Conservation (phyloP, 2,797 vertebrate species). For the Schizopygopsis malacanthus region DNA sequence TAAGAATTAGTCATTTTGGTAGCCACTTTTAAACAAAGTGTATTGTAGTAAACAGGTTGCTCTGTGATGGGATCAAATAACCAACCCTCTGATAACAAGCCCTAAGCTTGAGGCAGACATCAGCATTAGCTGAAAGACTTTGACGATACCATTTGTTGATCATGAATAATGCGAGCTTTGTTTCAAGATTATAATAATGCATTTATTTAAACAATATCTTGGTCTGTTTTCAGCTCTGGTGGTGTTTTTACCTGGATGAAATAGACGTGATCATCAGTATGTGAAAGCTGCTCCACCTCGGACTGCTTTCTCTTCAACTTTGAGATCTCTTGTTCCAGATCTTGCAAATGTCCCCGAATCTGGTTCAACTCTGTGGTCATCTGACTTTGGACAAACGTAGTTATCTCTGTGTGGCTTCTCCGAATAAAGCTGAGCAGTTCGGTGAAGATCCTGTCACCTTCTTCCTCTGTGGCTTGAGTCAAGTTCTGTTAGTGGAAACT, state of each 20-base stretch:
- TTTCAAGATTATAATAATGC: neutral
- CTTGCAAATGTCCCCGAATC: neutral
- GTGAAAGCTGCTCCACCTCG: slow-evolving; percentile 18
- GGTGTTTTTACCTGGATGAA: slow-evolving; percentile 40
- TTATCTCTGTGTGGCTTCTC: neutral
- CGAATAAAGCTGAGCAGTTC: slow-evolving; percentile 16
- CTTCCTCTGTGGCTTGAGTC: slow-evolving; percentile 40
- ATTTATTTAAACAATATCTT: neutral
- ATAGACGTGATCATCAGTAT: slow-evolving; percentile 9
- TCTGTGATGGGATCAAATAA: neutral
- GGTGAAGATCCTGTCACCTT: slow-evolving; percentile 27
- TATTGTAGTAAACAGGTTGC: neutral
- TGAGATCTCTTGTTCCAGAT: slow-evolving; percentile 6
- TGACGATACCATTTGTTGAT: neutral
- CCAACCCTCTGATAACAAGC: neutral
- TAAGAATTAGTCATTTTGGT: neutral
- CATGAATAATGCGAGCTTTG: neutral
- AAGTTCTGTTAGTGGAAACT: slow-evolving; percentile 32
- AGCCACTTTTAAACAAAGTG: neutral
- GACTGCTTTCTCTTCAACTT: slow-evolving; percentile 9
- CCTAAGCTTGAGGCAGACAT: neutral
- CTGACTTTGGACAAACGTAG: slow-evolving; percentile 24
- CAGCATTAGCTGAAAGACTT: neutral
- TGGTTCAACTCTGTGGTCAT: slow-evolving; percentile 12
- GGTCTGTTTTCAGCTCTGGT: neutral